These are phyloP conservation scores for Tiliacea aurago DNA, from an alignment of 2,888 invertebrate genomes.

Conservation along the genomic window DNA sequence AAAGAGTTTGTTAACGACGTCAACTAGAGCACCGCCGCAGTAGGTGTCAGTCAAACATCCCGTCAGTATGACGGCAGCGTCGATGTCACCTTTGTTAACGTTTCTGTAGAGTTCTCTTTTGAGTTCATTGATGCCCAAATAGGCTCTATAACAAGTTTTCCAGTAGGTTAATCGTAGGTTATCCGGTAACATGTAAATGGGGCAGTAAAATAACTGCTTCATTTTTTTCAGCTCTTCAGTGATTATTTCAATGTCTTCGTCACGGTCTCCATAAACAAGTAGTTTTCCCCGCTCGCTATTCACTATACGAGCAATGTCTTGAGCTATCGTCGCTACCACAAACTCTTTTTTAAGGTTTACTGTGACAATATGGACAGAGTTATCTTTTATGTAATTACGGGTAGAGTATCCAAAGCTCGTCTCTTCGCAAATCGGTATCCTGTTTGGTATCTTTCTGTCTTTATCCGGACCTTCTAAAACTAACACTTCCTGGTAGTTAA, in stretches of 20 bases:
- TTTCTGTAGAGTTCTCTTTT: constrained; percentile 19
- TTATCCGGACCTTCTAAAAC: not conserved
- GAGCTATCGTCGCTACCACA: accelerated
- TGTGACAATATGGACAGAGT: constrained; percentile 38
- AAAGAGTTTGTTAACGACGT: constrained; percentile 22
- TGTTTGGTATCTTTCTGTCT: constrained; percentile 39
- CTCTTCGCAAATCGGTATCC: constrained; percentile 4
- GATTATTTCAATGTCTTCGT: accelerated
- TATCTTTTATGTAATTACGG: constrained; percentile 28
- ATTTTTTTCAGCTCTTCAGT: not conserved
- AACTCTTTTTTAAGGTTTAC: accelerated
- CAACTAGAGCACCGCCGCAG: constrained; percentile 19
- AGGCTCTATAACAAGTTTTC: constrained; percentile 10
- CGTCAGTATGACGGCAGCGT: constrained; percentile 35
- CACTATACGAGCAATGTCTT: constrained; percentile 40
- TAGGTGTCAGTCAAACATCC: constrained; percentile 6
- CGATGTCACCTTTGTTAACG: constrained; percentile 18
- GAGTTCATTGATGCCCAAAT: constrained; percentile 16
- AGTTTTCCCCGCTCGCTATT: constrained; percentile 38
- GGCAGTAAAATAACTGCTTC: constrained; percentile 41
- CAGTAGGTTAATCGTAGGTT: constrained; percentile 2
- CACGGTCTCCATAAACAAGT: not conserved
- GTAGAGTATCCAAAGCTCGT: not conserved
- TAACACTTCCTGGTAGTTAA: not conserved
- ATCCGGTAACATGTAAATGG: constrained; percentile 29